A percentile compares a stretch with the other conserved stretches of the same genome.
Conservation (phyloP, 2,888 invertebrate species). For the Sussaba pulchella region DNA sequence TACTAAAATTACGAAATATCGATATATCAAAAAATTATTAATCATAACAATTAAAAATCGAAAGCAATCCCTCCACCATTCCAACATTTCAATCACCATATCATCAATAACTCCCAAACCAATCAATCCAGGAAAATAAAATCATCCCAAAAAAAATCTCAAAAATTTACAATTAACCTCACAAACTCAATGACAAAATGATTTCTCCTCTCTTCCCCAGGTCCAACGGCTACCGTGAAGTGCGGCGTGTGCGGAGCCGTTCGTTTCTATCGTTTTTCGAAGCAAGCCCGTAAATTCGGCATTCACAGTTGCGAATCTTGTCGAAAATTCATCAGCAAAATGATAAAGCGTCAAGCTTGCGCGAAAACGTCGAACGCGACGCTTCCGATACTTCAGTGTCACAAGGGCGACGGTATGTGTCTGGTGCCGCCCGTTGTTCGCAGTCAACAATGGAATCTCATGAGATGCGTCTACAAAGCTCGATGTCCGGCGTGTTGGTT, state of each 20-base stretch:
- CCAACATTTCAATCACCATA: too few species aligned
- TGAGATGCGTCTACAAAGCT: constrained; percentile 89
- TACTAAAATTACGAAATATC: too few species aligned
- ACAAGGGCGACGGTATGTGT: constrained; percentile 90
- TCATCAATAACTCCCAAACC: too few species aligned
- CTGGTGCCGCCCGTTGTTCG: constrained; percentile 90
- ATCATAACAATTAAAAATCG: too few species aligned
- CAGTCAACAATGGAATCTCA: constrained; percentile 89
- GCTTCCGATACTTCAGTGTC: constrained; percentile 87
- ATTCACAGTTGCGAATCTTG: constrained; percentile 94
- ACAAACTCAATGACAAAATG: too few species aligned
- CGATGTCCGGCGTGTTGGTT: constrained; percentile 95
- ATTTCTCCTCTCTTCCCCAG: too few species aligned
- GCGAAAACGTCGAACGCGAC: constrained; percentile 85
- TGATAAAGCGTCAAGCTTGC: constrained; percentile 89
- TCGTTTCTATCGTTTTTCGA: constrained; percentile 90
- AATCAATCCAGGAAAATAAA: too few species aligned
- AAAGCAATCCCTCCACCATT: too few species aligned
- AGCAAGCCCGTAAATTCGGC: constrained; percentile 93
- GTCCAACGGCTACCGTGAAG: constrained; percentile 88
- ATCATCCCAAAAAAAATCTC: too few species aligned
- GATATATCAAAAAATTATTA: too few species aligned
- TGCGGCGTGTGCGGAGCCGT: constrained; percentile 93
- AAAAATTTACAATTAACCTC: too few species aligned
- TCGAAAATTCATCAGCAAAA: constrained; percentile 93